Evolutionary conservation across 2,888 invertebrate species (phyloP).

Genomic region (Amphimallon solstitiale): DNA sequence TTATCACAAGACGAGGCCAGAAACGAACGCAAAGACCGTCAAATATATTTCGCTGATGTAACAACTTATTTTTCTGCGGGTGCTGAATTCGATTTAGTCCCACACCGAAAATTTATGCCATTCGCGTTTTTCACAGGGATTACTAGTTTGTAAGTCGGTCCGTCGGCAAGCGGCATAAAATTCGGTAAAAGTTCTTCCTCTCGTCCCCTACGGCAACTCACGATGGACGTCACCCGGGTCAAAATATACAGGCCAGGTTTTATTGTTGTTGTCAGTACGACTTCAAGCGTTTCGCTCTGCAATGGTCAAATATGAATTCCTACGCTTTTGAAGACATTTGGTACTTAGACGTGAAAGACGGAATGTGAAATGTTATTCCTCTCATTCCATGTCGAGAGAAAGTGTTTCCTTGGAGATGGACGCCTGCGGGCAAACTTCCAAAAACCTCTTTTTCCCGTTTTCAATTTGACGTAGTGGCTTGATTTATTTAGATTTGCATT

Average conservation of each 20-base stretch:
- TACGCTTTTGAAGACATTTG: neutral
- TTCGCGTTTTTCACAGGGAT: conserved; percentile 48
- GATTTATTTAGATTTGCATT: too few relatives aligned
- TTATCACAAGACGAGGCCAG: neutral
- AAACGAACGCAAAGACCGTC: conserved; percentile 47
- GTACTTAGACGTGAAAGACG: neutral
- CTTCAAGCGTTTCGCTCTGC: conserved; percentile 18
- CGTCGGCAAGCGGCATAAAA: conserved; percentile 41
- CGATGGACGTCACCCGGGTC: conserved; percentile 38
- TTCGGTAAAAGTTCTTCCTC: conserved; percentile 30
- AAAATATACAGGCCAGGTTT: conserved; percentile 41
- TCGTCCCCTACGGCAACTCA: neutral
- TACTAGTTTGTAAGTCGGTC: conserved; percentile 47
- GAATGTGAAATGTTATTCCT: neutral
- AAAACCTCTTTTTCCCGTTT: too few relatives aligned
- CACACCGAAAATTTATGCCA: conserved; percentile 46
- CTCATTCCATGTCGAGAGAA: too few relatives aligned
- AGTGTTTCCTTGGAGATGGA: too few relatives aligned
- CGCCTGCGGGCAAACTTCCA: too few relatives aligned
- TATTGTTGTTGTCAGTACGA: conserved; percentile 49
- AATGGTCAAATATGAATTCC: conserved; percentile 14
- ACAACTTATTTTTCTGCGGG: conserved; percentile 51
- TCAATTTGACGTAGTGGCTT: too few relatives aligned
- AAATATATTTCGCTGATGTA: conserved; percentile 51
- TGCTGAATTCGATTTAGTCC: conserved; percentile 50